Evolutionary conservation across 2,888 invertebrate species (phyloP).

Genomic region (Ditula angustiorana): DNA sequence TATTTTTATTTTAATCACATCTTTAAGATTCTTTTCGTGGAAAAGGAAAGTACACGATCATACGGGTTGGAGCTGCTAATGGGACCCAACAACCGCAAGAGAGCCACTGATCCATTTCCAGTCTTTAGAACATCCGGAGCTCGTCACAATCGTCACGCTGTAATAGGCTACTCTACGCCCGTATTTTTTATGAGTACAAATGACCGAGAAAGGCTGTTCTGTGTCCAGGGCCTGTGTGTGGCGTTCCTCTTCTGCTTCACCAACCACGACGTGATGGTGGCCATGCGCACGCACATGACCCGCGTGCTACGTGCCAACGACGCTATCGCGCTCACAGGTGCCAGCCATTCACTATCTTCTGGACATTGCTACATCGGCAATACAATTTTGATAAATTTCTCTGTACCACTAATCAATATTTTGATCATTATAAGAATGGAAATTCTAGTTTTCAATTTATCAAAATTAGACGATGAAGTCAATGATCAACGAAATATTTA

Average conservation of each 20-base stretch:
- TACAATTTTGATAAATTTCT: neutral
- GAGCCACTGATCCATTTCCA: too few species aligned
- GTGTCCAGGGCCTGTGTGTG: slow-evolving; percentile 87
- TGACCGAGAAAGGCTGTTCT: neutral
- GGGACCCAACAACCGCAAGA: too few species aligned
- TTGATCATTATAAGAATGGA: neutral
- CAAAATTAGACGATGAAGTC: neutral
- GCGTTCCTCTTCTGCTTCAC: slow-evolving; percentile 90
- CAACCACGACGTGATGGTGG: slow-evolving; percentile 89
- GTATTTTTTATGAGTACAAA: too few species aligned
- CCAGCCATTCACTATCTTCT: slow-evolving; percentile 4
- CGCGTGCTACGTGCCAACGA: slow-evolving; percentile 64
- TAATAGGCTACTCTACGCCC: neutral
- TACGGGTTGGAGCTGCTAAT: too few species aligned
- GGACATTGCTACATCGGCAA: neutral
- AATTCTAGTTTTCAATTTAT: neutral
- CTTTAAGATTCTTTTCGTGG: too few species aligned
- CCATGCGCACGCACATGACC: slow-evolving; percentile 74
- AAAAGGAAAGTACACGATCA: too few species aligned
- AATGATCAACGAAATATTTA: neutral
- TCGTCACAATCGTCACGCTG: too few species aligned
- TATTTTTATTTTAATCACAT: too few species aligned
- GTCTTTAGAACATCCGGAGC: too few species aligned
- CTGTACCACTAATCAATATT: too few species aligned
- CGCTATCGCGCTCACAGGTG: slow-evolving; percentile 66